Conservation (phyloP, 2,888 invertebrate genomes). For the Tenthredo livida region DNA sequence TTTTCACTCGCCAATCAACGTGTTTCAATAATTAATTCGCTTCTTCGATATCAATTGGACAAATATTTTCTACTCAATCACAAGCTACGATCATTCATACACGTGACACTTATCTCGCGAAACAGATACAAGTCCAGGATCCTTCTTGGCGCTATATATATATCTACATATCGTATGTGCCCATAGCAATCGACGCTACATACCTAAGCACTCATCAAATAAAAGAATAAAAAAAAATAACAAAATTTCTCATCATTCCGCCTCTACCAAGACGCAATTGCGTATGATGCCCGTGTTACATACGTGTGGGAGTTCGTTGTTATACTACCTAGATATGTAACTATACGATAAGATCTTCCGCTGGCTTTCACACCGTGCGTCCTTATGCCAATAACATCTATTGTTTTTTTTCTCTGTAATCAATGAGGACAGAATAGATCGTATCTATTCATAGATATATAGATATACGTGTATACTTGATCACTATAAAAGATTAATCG, state of each 20-base stretch:
- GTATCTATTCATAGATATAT: background rate
- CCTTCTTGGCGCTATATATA: background rate
- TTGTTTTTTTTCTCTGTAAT: background rate
- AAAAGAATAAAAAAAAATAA: no score
- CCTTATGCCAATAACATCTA: background rate
- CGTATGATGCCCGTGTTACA: background rate
- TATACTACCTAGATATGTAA: background rate
- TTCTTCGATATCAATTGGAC: background rate
- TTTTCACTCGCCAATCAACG: background rate
- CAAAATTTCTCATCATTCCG: background rate
- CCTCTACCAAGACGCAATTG: background rate
- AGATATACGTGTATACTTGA: background rate
- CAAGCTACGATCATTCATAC: background rate
- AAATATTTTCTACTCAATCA: background rate
- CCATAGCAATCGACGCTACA: no score
- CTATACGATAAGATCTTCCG: slow-evolving; percentile 23
- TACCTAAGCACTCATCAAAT: background rate
- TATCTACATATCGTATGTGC: background rate
- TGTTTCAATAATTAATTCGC: background rate
- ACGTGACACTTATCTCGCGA: background rate
- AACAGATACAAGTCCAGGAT: background rate
- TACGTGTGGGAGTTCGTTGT: background rate
- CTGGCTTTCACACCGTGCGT: background rate
- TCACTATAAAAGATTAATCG: background rate
- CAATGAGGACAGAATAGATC: slow-evolving; percentile 3